Conservation (phyloP, 1,140 invertebrate genomes). For the Pseudomyrmex gracilis region DNA sequence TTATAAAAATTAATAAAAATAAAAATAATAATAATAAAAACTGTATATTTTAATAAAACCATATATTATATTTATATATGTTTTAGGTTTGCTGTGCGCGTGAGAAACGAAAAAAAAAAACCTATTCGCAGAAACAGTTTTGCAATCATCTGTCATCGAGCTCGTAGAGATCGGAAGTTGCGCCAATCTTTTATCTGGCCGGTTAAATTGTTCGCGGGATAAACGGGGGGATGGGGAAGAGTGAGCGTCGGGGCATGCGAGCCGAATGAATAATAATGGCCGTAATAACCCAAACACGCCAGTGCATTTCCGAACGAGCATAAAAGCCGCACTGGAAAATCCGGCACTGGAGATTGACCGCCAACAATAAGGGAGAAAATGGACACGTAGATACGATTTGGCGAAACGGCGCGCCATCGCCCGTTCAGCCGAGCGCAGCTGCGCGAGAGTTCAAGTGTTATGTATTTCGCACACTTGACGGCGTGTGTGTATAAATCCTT, state of each 20-base stretch:
- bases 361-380: conserved; percentile 68
- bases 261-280: conserved; percentile 66
- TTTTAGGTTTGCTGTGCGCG: too few species aligned
- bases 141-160: conserved; percentile 17
- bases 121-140: background rate
- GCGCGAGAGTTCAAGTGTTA: conserved; percentile 46
- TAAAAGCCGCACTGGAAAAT: conserved; percentile 42
- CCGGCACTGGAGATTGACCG: conserved; percentile 61
- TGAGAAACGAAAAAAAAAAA: background rate
- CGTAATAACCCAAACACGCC: conserved; percentile 53
- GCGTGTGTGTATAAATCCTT: conserved; percentile 4
- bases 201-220: conserved; percentile 6
- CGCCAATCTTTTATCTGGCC: conserved; percentile 19
- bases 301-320: conserved; percentile 26
- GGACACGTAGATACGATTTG: conserved; percentile 65
- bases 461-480: conserved; percentile 28
- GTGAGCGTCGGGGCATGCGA: conserved; percentile 33
- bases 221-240: background rate
- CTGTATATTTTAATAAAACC: too few species aligned
- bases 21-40: too few species aligned
- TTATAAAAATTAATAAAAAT: background rate
- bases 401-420: conserved; percentile 48
- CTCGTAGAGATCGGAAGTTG: background rate
- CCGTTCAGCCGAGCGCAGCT: conserved; percentile 49
- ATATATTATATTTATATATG: too few species aligned